These are phyloP conservation scores for Trichomalopsis sarcophagae DNA, from an alignment of 1,140 invertebrate genomes.

Conservation along the genomic window DNA sequence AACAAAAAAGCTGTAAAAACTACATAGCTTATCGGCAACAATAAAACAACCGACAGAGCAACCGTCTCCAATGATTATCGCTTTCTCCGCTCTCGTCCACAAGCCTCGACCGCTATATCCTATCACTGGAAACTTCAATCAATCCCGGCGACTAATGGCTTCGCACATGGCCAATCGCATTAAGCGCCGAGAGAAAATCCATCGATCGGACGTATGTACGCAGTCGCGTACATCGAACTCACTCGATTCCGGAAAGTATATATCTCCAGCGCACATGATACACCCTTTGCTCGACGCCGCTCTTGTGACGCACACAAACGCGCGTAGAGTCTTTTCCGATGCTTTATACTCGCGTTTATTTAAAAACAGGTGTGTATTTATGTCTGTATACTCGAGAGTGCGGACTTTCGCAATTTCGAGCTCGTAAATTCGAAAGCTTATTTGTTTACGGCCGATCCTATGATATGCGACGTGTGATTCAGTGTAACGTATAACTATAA, in stretches of 20 bases:
- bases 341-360: neutral
- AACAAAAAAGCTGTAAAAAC: neutral
- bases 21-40: neutral
- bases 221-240: neutral
- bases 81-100: neutral
- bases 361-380: neutral
- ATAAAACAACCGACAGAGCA: neutral
- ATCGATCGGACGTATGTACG: neutral
- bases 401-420: slow-evolving; percentile 15
- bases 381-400: neutral
- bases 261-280: too few species aligned
- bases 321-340: neutral
- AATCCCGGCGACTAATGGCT: neutral
- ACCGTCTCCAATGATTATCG: neutral
- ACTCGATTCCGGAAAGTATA: neutral
- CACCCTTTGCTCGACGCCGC: neutral
- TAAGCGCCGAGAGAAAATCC: neutral
- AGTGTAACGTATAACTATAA: too few species aligned
- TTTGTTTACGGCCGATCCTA: neutral
- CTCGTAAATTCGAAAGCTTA: slow-evolving; percentile 25
- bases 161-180: neutral
- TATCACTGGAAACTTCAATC: neutral
- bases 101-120: neutral
- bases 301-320: neutral
- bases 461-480: too few species aligned